Conservation (phyloP, 2,888 invertebrate species). For the Aphrophora alni region DNA sequence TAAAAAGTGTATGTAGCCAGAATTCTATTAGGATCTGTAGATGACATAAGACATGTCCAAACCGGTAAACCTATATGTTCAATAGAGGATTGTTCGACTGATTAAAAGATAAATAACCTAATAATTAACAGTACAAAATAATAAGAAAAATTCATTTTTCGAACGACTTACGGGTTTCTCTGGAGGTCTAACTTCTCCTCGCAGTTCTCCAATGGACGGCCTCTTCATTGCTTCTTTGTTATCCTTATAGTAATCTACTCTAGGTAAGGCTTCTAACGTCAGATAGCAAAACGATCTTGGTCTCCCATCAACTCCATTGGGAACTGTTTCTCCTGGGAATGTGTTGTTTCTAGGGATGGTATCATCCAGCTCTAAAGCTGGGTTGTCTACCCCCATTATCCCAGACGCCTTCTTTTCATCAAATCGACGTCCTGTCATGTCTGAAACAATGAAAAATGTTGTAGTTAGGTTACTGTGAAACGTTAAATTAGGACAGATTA, state of each 20-base stretch:
- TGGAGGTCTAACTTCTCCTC: constrained; percentile 63
- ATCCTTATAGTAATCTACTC: constrained; percentile 83
- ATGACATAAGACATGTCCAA: too few species aligned
- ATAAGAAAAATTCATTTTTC: too few species aligned
- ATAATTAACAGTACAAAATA: too few species aligned
- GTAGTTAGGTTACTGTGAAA: too few species aligned
- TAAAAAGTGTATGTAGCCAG: too few species aligned
- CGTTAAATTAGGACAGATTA: too few species aligned
- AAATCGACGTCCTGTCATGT: background rate
- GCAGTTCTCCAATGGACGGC: constrained; percentile 84
- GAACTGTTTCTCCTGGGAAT: too few species aligned
- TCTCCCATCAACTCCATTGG: background rate
- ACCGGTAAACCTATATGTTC: too few species aligned
- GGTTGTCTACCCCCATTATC: background rate
- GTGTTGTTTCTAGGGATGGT: too few species aligned
- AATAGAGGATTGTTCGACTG: too few species aligned
- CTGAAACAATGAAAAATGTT: background rate
- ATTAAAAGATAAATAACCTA: too few species aligned
- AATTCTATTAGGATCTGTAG: too few species aligned
- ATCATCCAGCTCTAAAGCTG: background rate
- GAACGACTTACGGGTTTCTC: background rate
- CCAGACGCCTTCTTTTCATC: background rate
- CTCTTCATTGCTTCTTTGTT: constrained; percentile 77
- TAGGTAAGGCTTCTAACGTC: constrained; percentile 79
- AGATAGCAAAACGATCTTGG: constrained; percentile 63